Conservation (phyloP, 2,113 vertebrate genomes). For the Turdus rufiventris region DNA sequence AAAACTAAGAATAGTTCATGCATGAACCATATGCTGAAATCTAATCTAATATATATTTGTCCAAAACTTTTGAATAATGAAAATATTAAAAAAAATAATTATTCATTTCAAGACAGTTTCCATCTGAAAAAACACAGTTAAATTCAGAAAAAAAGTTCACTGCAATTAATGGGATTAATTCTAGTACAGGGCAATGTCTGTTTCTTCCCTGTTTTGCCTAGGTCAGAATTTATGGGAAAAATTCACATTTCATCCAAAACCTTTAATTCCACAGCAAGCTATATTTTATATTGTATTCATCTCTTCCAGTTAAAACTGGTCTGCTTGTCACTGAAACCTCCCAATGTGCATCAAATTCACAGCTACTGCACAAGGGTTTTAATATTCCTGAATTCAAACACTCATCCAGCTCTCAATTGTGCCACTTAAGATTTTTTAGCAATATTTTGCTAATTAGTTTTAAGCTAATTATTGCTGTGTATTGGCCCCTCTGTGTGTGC, state of each 20-base stretch:
- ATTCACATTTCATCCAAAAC: background rate
- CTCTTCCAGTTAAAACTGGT: background rate
- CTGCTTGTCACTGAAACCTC: background rate
- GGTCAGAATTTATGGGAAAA: background rate
- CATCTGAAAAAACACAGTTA: background rate
- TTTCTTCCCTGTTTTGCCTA: background rate
- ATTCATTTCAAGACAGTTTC: background rate
- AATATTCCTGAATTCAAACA: background rate
- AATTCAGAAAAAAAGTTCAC: background rate
- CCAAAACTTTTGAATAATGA: background rate
- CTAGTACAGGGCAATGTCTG: background rate
- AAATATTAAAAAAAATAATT: background rate
- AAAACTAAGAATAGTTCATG: background rate
- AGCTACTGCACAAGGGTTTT: background rate
- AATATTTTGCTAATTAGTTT: constrained; percentile 41
- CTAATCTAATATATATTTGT: background rate
- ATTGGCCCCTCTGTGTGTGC: constrained; percentile 5
- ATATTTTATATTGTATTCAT: background rate
- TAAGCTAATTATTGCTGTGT: constrained; percentile 19
- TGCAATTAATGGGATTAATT: background rate
- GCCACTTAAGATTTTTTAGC: background rate
- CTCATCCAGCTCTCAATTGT: background rate
- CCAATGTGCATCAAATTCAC: background rate
- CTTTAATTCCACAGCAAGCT: background rate
- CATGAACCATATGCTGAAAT: background rate